Evolutionary conservation across 2,888 invertebrate genomes (phyloP), one percentile per base, ranked within the genome.

Genomic region (Papilio protenor): DNA sequence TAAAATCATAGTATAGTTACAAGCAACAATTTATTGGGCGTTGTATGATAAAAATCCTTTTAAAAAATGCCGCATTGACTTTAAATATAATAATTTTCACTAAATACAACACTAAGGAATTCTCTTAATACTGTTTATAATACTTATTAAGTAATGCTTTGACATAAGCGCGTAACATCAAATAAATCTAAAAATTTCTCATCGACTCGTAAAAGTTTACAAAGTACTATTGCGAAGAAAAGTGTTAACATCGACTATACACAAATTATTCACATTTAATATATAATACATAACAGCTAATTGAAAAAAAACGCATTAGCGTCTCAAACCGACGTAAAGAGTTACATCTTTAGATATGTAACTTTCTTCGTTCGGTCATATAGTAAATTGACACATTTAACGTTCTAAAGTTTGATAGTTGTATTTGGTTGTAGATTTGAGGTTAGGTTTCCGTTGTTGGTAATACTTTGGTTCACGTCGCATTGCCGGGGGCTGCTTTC

Each of bases 401-500:
- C 3, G 49, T 69, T 76, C 21, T 69, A 57, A 21, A 75, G 8
- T 69, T 45, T 69, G 40, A 69, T 27, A 33, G 21, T 52, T 14
- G 14, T 27, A 1, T 49, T 64, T 45, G 23, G 27, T 61, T 55
- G 23, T 75, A 40, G 2, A 27, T 21, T 76, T 47, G 57, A 47
- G 59, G n/a, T 69, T 40, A 16, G 52, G 33, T 69, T 55, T 74
- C 33, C 3, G 47, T 64, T 59, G 47, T 45, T 33, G n/a, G 33
- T 23, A n/a, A 18, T n/a, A 12, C n/a, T 27, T 61, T 52, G 4
- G 79, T 75, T 81, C 79, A 81, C 79, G 80, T 80, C 1, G 79
- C 59, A 71, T 79, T 75, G n/a, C 72, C 64, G 10, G 75, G 72
- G 0, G 87, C 81, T 75, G 90, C 92, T 76, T 91, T 92, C 85